phyloP scores from a whole-genome alignment of 2,113 vertebrate species.

The Lophotis ruficrista region DNA sequence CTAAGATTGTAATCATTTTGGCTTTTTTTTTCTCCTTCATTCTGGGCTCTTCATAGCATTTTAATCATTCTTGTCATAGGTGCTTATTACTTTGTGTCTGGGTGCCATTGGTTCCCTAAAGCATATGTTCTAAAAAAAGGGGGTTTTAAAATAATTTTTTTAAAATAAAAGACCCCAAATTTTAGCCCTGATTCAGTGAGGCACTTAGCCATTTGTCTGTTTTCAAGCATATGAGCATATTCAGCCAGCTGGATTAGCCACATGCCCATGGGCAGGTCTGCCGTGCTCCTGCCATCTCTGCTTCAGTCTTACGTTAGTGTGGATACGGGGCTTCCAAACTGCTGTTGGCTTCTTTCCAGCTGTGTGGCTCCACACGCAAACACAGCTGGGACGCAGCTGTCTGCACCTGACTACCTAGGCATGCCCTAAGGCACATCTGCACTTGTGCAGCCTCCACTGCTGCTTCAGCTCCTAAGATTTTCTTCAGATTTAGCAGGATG shows the following conservation, averaged over 20 bases:
- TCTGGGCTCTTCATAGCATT: background rate
- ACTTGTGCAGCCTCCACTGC: background rate
- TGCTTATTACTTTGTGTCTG: background rate
- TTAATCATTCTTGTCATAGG: slow-evolving; percentile 16
- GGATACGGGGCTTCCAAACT: background rate
- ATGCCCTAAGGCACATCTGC: background rate
- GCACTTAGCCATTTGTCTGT: background rate
- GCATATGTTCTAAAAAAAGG: background rate
- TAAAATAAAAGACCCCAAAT: background rate
- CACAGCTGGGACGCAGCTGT: slow-evolving; percentile 54
- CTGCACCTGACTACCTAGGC: slow-evolving; percentile 5
- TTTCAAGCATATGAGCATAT: background rate
- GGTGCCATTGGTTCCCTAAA: background rate
- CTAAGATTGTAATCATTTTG: slow-evolving; percentile 21
- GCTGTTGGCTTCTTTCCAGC: slow-evolving; percentile 11
- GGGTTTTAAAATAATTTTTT: background rate
- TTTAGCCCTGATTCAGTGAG: background rate
- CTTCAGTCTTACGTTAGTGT: background rate
- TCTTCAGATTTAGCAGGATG: background rate
- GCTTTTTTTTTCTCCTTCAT: background rate
- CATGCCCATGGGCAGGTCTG: slow-evolving; percentile 33
- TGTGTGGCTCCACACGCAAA: background rate
- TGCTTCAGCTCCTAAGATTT: background rate
- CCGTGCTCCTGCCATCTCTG: background rate
- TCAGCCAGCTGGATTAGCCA: slow-evolving; percentile 21